phyloP scores from a whole-genome alignment of 2,888 invertebrate species.

The Leucoptera coffeella region DNA sequence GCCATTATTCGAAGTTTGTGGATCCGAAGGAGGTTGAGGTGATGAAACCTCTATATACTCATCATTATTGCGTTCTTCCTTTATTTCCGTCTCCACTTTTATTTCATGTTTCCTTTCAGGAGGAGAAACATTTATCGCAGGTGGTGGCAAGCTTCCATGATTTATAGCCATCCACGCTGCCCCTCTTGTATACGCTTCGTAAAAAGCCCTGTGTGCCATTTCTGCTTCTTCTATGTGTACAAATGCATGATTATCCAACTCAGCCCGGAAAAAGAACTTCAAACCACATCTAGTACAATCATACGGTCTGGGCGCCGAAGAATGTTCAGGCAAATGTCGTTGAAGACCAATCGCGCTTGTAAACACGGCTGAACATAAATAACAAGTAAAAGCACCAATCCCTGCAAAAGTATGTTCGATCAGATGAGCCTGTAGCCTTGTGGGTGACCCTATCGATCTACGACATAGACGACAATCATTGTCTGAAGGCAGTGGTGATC shows the following conservation, averaged over 20 bases:
- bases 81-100: constrained; percentile 34
- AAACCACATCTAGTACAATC: constrained; percentile 78
- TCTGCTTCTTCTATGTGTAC: constrained; percentile 52
- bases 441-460: constrained; percentile 68
- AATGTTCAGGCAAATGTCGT: constrained; percentile 78
- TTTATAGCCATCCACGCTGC: constrained; percentile 32
- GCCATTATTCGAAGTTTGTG: constrained; percentile 4
- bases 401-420: constrained; percentile 92
- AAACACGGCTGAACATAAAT: constrained; percentile 82
- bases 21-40: constrained; percentile 12
- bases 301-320: constrained; percentile 73
- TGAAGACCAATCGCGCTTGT: constrained; percentile 77
- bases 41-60: constrained; percentile 47
- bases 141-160: constrained; percentile 11
- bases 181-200: constrained; percentile 39
- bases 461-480: constrained; percentile 78
- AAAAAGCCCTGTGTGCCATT: constrained; percentile 39
- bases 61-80: constrained; percentile 34
- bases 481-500: constrained; percentile 17
- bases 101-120: constrained; percentile 13
- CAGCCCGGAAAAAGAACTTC: constrained; percentile 87
- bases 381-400: constrained; percentile 78
- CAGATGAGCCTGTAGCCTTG: constrained; percentile 79
- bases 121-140: constrained; percentile 6
- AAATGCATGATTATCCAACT: constrained; percentile 80